Percentiles rank a stretch among this genome's conserved stretches.
phyloP scores from a whole-genome alignment of 2,888 invertebrate genomes.

The Teleogryllus oceanicus region DNA sequence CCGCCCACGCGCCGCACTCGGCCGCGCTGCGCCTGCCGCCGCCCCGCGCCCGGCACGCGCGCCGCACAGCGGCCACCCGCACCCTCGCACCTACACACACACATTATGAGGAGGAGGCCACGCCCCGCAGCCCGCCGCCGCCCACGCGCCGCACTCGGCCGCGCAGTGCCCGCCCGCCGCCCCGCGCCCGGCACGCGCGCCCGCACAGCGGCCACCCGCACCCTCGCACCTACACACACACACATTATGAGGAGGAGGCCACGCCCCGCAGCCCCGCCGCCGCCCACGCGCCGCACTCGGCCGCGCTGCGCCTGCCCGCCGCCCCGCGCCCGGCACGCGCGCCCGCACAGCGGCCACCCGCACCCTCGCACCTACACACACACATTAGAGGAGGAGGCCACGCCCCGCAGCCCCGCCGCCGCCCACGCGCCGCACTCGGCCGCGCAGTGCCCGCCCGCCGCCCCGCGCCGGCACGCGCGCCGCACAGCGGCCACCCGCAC shows the following conservation, averaged over 20 bases:
- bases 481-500: constrained; percentile 44
- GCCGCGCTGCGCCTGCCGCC: constrained; percentile 36
- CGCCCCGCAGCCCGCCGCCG: constrained; percentile 51
- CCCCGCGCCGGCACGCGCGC: constrained; percentile 38
- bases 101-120: no score
- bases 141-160: constrained; percentile 40
- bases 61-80: constrained; percentile 44
- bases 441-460: constrained; percentile 36
- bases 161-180: constrained; percentile 37
- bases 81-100: constrained; percentile 38
- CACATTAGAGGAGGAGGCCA: no score
- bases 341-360: constrained; percentile 43
- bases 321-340: constrained; percentile 39
- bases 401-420: constrained; percentile 51
- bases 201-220: constrained; percentile 44
- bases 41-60: constrained; percentile 39
- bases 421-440: constrained; percentile 41
- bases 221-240: constrained; percentile 36
- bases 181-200: constrained; percentile 38
- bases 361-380: constrained; percentile 39
- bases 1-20: constrained; percentile 41
- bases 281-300: constrained; percentile 41
- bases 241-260: no score
- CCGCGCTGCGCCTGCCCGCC: constrained; percentile 36
- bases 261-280: constrained; percentile 51